Base-by-base conservation (phyloP, 2,113 vertebrate genomes). In the Trichomycterus rosablanca region DNA sequence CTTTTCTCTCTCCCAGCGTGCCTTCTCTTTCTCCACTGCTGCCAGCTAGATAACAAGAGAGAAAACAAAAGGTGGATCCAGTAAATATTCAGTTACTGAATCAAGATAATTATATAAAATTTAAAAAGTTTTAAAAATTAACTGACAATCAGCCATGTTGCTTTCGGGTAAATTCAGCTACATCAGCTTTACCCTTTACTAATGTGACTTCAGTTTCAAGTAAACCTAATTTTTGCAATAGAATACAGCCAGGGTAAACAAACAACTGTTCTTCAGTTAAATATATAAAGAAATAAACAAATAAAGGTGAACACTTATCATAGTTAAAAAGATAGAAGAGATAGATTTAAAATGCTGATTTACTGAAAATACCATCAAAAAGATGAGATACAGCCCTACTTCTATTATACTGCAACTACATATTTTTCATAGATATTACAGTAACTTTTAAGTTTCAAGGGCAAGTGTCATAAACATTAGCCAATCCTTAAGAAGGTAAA, bases 1-100 rank as follows among this genome's bases (percentile, higher is more conserved):
- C 85, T 94, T 97, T 76, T 99, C 96, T 54, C 91, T 77, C 78
- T 98, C 95, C 96, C 96, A 98, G 68, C 90, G 90, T 71, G 92
- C 87, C 81, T 97, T 99, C 76, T 99, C 96, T 77, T 91, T 90
- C 83, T 97, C 96, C 70, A 94, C 93, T 2, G 90, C 86, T 39
- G 93, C 86, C 57, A 99, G 77, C 96, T 99, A 28, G 3, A 42
- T 12, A 51, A 5, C 37, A 12, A 56, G 34, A 65, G 1, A 28
- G 19, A 54, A 3, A 51, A 20, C 45, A 43, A 45, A 37, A 7
- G 34, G 16, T 40, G 12, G 5, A 40, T 40, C 5, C 26, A 30
- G 26, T 30, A 40, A 40, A 5, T 10, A 35, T 10, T 19, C 1
- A 12, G 15, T 37, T 15, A n/a, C n/a, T n/a, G n/a, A n/a, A n/a